Percentiles rank a stretch among this genome's conserved stretches.
Evolutionary conservation across 2,888 invertebrate species (phyloP).

Genomic region (Ornithoptera priamus): DNA sequence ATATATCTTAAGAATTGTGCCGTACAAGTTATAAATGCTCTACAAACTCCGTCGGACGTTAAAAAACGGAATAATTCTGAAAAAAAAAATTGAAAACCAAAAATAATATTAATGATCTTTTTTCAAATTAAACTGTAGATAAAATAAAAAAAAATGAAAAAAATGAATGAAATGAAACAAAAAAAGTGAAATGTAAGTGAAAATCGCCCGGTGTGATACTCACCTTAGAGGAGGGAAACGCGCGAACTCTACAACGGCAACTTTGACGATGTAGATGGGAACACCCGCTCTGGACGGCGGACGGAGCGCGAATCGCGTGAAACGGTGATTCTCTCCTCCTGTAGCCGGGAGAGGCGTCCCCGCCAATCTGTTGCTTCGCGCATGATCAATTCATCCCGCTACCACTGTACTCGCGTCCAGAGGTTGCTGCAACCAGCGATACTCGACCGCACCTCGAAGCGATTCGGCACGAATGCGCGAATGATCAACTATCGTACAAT

Average conservation of each 20-base stretch:
- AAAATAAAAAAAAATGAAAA: neutral
- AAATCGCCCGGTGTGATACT: conserved; percentile 3
- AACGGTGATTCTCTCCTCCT: conserved; percentile 35
- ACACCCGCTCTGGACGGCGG: conserved; percentile 44
- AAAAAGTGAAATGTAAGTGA: neutral
- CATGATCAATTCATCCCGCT: conserved; percentile 44
- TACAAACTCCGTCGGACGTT: too few species aligned
- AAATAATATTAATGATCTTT: too few species aligned
- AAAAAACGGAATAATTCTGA: too few species aligned
- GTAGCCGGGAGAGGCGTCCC: conserved; percentile 40
- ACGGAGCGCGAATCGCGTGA: conserved; percentile 46
- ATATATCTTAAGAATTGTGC: too few species aligned
- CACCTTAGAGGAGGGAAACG: conserved; percentile 29
- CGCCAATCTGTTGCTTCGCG: conserved; percentile 60
- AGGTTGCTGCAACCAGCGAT: conserved; percentile 32
- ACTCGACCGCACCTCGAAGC: conserved; percentile 26
- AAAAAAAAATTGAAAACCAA: too few species aligned
- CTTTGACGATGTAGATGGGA: conserved; percentile 37
- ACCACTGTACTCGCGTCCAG: conserved; percentile 36
- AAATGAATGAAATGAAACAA: neutral
- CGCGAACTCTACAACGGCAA: conserved; percentile 40
- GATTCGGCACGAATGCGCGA: neutral
- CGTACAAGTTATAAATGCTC: too few species aligned
- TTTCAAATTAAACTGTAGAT: too few species aligned
- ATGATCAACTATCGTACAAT: neutral